Evolutionary conservation across 2,113 vertebrate genomes (phyloP).

Genomic region (Rhegmatorhina hoffmannsi): DNA sequence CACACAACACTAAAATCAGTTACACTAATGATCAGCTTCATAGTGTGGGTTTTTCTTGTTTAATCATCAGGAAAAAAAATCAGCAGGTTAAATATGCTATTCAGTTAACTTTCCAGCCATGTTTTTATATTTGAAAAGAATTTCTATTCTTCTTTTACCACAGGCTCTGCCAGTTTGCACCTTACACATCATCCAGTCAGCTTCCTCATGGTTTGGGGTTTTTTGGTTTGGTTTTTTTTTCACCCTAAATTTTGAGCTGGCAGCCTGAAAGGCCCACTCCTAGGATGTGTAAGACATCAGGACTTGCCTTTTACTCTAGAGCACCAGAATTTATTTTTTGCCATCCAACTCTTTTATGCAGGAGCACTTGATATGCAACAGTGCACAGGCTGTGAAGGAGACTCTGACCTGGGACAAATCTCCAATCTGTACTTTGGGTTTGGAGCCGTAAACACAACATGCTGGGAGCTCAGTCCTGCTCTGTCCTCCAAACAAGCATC

Average conservation of each 20-base stretch:
- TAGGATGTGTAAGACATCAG: not conserved
- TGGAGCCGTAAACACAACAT: conserved; percentile 60
- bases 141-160: not conserved
- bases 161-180: not conserved
- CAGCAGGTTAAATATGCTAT: not conserved
- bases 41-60: not conserved
- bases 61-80: not conserved
- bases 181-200: not conserved
- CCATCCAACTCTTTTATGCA: not conserved
- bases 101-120: not conserved
- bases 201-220: accelerated
- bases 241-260: conserved; percentile 5
- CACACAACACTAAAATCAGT: conserved; percentile 21
- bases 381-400: conserved; percentile 49
- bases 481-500: conserved; percentile 44
- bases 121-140: not conserved
- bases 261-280: not conserved
- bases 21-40: not conserved
- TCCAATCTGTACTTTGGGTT: conserved; percentile 59
- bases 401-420: conserved; percentile 62
- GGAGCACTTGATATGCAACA: not conserved
- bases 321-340: conserved; percentile 20
- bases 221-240: not conserved
- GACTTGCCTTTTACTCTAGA: not conserved
- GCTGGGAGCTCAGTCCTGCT: conserved; percentile 55